Evolutionary conservation across 2,888 invertebrate genomes (phyloP), one percentile per base, ranked within the genome.

Genomic region (Ametastegia equiseti): DNA sequence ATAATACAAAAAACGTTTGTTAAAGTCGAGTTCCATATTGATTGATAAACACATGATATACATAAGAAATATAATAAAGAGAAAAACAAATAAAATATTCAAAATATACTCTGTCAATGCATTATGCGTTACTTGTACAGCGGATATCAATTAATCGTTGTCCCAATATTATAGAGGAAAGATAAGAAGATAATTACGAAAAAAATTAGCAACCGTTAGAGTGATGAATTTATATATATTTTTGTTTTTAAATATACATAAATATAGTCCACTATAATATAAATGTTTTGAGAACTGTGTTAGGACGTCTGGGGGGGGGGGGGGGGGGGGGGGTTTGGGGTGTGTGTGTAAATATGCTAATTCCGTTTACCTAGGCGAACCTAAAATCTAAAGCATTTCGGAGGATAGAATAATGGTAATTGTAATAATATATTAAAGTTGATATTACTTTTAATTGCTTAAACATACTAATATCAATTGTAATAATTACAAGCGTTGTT

Each of bases 381-480:
- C 89, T 88, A 89, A 86, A 87, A 82, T 87, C 87, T 88, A 88
- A 88, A 88, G 86, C 87, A 88, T 86, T 87, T 86, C 84, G 84
- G 88, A 89, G 89, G 89, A 89, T 90, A 89, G 86, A n/a, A n/a
- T 87, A 87, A 85, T 86, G 83, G 84, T 88, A 86, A 87, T 87
- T 78, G 42, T 78, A 85, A 88, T 90, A 87, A 90, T 90, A 90
- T 90, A 90, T 90, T 90, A 91, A 90, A 91, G 88, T 89, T 89
- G 89, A 90, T 89, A 88, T 90, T 89, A 88, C 86, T 89, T 90
- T 91, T 90, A 90, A 91, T 90, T 88, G 89, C 89, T 90, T 90
- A 90, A 90, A 89, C 86, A 86, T 91, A 90, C 90, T 91, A 90
- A 91, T 91, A 90, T 91, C 90, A 91, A 89, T 90, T 89, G 89